phyloP scores from a whole-genome alignment of 2,888 invertebrate species.

The Nebria salina region DNA sequence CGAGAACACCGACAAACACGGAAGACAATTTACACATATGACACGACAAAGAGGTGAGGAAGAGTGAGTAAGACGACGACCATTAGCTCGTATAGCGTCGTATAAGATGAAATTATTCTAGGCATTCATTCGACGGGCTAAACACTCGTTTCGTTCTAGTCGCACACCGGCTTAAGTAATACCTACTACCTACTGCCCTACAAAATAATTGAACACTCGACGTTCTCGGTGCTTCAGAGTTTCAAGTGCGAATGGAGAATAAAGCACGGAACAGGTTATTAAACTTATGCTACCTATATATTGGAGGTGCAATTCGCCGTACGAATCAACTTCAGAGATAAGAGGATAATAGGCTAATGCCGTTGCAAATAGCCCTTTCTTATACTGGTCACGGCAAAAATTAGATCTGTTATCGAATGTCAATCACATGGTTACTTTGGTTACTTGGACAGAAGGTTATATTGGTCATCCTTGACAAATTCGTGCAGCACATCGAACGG shows the following conservation, averaged over 20 bases:
- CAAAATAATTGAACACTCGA: conserved; percentile 35
- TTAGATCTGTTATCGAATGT: conserved; percentile 21
- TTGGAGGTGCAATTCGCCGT: conserved; percentile 13
- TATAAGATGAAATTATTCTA: conserved; percentile 14
- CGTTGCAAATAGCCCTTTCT: conserved; percentile 7
- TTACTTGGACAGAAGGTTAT: too few relatives aligned
- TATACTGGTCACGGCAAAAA: background rate
- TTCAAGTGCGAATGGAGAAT: conserved; percentile 34
- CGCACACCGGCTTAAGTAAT: background rate
- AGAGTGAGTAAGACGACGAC: background rate
- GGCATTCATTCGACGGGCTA: background rate
- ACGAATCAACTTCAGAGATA: conserved; percentile 23
- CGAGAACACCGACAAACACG: background rate
- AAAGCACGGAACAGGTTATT: conserved; percentile 35
- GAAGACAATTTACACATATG: background rate
- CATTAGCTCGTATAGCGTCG: background rate
- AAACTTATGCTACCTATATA: conserved; percentile 4
- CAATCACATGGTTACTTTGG: background rate
- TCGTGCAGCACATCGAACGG: too few relatives aligned
- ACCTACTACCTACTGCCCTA: conserved; percentile 24
- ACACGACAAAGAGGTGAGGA: background rate
- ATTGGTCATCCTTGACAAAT: conserved; percentile 16
- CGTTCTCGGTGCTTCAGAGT: conserved; percentile 15
- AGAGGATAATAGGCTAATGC: conserved; percentile 21
- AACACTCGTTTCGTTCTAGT: conserved; percentile 13